Evolutionary conservation across 2,888 invertebrate species (phyloP).

Genomic region (Ormyrus nitidulus): DNA sequence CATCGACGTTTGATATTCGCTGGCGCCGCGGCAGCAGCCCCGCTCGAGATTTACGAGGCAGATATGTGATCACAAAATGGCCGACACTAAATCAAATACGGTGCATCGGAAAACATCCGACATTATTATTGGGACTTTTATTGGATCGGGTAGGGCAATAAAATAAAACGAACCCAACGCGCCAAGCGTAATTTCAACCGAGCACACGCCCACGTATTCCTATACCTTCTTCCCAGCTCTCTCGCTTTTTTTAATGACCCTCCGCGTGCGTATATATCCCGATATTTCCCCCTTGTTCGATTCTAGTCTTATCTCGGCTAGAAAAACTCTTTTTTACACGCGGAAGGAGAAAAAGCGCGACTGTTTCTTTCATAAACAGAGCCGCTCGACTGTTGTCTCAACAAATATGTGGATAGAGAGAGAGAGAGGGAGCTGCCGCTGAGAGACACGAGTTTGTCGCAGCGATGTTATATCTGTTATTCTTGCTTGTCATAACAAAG

Average conservation of each 20-base stretch:
- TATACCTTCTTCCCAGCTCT: background rate
- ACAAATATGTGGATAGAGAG: slow-evolving; percentile 28
- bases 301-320: background rate
- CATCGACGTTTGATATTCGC: slow-evolving; percentile 76
- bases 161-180: slow-evolving; percentile 64
- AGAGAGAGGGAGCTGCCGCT: background rate
- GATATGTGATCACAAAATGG: slow-evolving; percentile 76
- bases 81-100: slow-evolving; percentile 75
- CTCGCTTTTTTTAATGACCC: slow-evolving; percentile 37
- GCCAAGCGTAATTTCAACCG: slow-evolving; percentile 65
- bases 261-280: too few species aligned
- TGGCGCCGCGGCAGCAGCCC: slow-evolving; percentile 64
- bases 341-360: background rate
- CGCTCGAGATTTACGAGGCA: slow-evolving; percentile 74
- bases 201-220: slow-evolving; percentile 18
- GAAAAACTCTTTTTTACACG: background rate
- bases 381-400: slow-evolving; percentile 45
- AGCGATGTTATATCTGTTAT: slow-evolving; percentile 36
- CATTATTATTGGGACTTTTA: slow-evolving; percentile 76
- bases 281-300: background rate
- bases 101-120: slow-evolving; percentile 76
- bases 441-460: slow-evolving; percentile 27
- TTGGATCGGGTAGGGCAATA: slow-evolving; percentile 69
- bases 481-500: slow-evolving; percentile 42
- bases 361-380: slow-evolving; percentile 46